Conservation (phyloP, 2,888 invertebrate species). For the Sesia apiformis region DNA sequence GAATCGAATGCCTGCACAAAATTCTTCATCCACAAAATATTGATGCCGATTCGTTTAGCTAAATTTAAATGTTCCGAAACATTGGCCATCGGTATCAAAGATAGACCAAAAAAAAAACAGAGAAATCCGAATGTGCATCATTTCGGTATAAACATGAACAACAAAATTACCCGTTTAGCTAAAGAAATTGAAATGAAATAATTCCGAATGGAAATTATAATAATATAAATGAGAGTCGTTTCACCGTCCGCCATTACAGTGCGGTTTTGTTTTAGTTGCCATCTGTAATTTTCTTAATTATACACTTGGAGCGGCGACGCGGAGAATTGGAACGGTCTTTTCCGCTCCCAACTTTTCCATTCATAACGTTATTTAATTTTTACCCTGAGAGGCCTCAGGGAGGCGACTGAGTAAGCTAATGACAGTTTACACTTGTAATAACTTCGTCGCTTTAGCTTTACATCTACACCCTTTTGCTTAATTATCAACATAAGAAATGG, state of each 20-base stretch:
- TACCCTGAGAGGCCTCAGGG: neutral
- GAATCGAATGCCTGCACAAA: too few species aligned
- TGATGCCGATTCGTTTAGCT: too few species aligned
- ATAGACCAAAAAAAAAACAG: too few species aligned
- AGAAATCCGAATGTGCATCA: too few species aligned
- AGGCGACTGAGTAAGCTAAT: neutral
- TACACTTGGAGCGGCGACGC: constrained; percentile 21
- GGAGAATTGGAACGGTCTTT: constrained; percentile 12
- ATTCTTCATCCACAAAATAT: too few species aligned
- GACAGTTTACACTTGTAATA: neutral
- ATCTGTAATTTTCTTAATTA: constrained; percentile 43
- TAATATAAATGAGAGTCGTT: constrained; percentile 15
- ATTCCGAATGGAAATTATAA: constrained; percentile 13
- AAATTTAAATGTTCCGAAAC: too few species aligned
- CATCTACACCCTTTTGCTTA: too few species aligned
- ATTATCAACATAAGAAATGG: too few species aligned
- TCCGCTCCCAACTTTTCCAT: constrained; percentile 9
- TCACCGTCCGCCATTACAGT: constrained; percentile 11
- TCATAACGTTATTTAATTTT: constrained; percentile 19
- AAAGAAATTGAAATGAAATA: constrained; percentile 13
- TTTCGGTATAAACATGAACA: too few species aligned
- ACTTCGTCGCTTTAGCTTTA: too few species aligned
- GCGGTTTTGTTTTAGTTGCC: constrained; percentile 30
- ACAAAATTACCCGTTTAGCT: neutral
- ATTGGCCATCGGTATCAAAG: too few species aligned